Conservation (phyloP, 92 coral and sea anemone genomes). For the Nematostella vectensis region DNA sequence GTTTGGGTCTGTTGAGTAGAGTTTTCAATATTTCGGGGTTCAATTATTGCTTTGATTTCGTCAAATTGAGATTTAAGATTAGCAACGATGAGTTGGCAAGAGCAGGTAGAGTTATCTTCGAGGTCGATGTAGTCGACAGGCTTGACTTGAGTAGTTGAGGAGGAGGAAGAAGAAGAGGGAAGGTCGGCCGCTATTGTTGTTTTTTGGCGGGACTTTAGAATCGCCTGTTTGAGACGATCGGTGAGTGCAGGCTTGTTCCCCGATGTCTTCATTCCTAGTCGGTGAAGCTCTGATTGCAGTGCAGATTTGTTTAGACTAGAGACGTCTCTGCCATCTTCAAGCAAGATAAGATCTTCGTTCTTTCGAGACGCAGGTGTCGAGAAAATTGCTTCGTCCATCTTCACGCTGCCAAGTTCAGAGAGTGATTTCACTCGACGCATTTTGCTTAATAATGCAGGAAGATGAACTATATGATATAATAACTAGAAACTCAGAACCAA, state of each 20-base stretch:
- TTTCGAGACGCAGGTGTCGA: neutral
- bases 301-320: neutral
- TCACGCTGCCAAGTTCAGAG: neutral
- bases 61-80: neutral
- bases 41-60: neutral
- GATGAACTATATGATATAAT: too few relatives aligned
- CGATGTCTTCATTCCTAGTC: neutral
- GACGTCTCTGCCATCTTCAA: neutral
- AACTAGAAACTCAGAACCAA: too few relatives aligned
- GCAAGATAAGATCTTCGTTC: neutral
- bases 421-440: neutral
- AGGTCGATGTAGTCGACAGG: neutral
- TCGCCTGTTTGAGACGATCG: neutral
- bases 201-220: neutral
- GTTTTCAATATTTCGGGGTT: neutral
- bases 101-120: neutral
- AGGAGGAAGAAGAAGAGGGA: constrained; percentile 1
- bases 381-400: neutral
- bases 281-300: neutral
- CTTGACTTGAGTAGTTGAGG: neutral
- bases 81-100: neutral
- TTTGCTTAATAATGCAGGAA: neutral
- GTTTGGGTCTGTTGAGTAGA: neutral
- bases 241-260: neutral
- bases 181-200: neutral